Evolutionary conservation across 2,113 vertebrate species (phyloP).

Genomic region (Spea bombifrons): DNA sequence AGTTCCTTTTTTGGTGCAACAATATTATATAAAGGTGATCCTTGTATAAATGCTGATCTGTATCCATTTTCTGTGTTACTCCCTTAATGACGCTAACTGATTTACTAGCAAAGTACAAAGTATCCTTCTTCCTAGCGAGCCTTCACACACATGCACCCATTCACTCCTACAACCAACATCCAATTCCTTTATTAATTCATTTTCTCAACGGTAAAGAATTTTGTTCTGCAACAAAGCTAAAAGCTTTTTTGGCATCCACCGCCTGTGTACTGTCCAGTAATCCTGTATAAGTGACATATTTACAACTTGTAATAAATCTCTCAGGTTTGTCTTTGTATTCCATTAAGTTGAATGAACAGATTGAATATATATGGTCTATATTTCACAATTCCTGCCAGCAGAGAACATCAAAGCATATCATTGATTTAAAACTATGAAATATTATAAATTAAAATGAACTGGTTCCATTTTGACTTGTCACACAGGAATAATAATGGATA

Average conservation of each 20-base stretch:
- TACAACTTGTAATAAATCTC: slow-evolving; percentile 74
- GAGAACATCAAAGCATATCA: slow-evolving; percentile 66
- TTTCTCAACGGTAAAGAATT: slow-evolving; percentile 81
- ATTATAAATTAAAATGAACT: slow-evolving; percentile 60
- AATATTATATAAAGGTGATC: slow-evolving; percentile 34
- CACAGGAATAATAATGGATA: slow-evolving; percentile 38
- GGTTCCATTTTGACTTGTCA: slow-evolving; percentile 56
- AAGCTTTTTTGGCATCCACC: slow-evolving; percentile 81
- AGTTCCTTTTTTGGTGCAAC: slow-evolving; percentile 7
- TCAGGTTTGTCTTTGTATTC: slow-evolving; percentile 72
- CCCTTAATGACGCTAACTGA: slow-evolving; percentile 67
- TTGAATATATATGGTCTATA: slow-evolving; percentile 57
- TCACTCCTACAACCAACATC: slow-evolving; percentile 51
- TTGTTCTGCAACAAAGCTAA: slow-evolving; percentile 80
- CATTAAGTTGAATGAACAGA: slow-evolving; percentile 69
- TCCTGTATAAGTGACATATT: slow-evolving; percentile 79
- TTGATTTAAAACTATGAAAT: slow-evolving; percentile 60
- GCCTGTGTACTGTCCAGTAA: slow-evolving; percentile 76
- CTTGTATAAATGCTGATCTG: slow-evolving; percentile 29
- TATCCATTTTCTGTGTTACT: slow-evolving; percentile 55
- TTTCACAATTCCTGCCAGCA: slow-evolving; percentile 72
- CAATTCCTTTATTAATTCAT: slow-evolving; percentile 77
- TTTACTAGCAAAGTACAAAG: slow-evolving; percentile 70
- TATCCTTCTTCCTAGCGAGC: slow-evolving; percentile 34
- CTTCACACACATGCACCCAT: slow-evolving; percentile 51